phyloP scores from a whole-genome alignment of 2,888 invertebrate genomes.

The Gasteruption jaculator region DNA sequence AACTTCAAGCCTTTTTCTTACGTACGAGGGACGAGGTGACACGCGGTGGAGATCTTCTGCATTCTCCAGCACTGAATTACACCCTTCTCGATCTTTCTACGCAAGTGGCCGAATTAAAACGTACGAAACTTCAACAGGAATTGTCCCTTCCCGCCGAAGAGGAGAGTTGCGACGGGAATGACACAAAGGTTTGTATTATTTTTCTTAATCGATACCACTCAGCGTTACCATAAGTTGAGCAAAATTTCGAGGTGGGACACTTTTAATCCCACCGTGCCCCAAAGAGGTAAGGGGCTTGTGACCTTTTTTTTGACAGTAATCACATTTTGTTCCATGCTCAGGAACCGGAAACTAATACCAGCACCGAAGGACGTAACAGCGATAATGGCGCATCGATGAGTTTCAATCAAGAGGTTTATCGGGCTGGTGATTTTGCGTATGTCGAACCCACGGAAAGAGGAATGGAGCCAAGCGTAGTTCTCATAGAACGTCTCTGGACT shows the following conservation, averaged over 20 bases:
- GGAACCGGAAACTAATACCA: constrained; percentile 40
- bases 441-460: constrained; percentile 65
- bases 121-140: constrained; percentile 73
- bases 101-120: constrained; percentile 71
- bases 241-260: not conserved
- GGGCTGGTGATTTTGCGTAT: constrained; percentile 90
- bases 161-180: constrained; percentile 56
- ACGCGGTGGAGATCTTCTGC: constrained; percentile 71
- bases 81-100: constrained; percentile 71
- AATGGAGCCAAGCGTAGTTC: constrained; percentile 74
- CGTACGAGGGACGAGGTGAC: constrained; percentile 70
- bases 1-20: constrained; percentile 88
- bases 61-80: constrained; percentile 83
- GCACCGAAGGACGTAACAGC: constrained; percentile 39
- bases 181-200: constrained; percentile 37
- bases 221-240: not conserved
- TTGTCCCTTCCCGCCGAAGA: constrained; percentile 63
- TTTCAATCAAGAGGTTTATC: constrained; percentile 72
- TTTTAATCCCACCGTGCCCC: too few species aligned
- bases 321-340: constrained; percentile 27
- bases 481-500: constrained; percentile 87
- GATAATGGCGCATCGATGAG: constrained; percentile 63
- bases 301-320: constrained; percentile 8
- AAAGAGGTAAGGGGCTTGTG: constrained; percentile 6
- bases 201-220: not conserved